Evolutionary conservation across 2,797 vertebrate genomes (phyloP).

Genomic region (Staurois parvus): DNA sequence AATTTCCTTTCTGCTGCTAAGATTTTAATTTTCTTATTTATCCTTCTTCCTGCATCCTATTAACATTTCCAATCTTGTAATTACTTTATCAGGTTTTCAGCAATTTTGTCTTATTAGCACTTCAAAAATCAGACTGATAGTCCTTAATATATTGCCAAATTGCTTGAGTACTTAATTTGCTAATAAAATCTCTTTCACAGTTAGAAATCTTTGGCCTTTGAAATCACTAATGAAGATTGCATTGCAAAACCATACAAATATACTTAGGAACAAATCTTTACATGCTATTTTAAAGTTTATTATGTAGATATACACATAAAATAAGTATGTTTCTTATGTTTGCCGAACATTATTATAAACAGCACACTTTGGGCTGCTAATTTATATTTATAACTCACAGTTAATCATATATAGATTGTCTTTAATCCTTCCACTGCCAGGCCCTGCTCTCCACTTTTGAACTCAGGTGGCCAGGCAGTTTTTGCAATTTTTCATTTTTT

Average conservation of each 20-base stretch:
- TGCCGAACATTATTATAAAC: conserved; percentile 11
- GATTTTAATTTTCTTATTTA: conserved; percentile 62
- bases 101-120: conserved; percentile 71
- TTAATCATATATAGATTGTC: no score
- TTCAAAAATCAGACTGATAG: conserved; percentile 69
- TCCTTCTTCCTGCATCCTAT: conserved; percentile 66
- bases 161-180: conserved; percentile 67
- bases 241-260: conserved; percentile 20
- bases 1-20: conserved; percentile 58
- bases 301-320: conserved; percentile 24
- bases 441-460: no score
- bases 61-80: conserved; percentile 70
- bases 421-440: no score
- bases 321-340: conserved; percentile 46
- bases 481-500: no score
- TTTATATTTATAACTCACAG: no score
- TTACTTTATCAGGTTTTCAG: conserved; percentile 69
- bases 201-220: conserved; percentile 68
- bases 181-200: conserved; percentile 62
- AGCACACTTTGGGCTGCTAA: no score
- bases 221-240: conserved; percentile 62
- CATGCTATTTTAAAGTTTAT: conserved; percentile 31
- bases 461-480: no score
- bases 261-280: conserved; percentile 52
- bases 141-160: conserved; percentile 66